A percentile compares a stretch with the other conserved stretches of the same genome.
Conservation (phyloP, 2,797 vertebrate genomes). For the Pipistrellus pygmaeus region DNA sequence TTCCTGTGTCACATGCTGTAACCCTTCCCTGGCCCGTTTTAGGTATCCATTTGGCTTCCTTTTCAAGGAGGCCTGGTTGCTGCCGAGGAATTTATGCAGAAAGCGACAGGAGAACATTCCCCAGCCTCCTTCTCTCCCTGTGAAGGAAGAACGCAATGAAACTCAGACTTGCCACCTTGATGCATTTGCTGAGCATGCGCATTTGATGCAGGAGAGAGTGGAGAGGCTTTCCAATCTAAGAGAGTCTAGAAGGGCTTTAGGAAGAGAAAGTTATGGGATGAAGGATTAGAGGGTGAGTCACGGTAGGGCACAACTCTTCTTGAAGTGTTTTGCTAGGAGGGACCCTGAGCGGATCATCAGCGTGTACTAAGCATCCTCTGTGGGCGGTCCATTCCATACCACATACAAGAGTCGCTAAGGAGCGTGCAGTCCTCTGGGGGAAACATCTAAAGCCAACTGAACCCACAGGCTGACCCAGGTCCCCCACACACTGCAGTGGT, state of each 20-base stretch:
- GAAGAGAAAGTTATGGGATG: neutral
- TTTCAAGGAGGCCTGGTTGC: neutral
- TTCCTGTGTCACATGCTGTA: neutral
- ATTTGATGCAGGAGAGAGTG: neutral
- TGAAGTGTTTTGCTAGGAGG: neutral
- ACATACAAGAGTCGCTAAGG: neutral
- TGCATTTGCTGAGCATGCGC: neutral
- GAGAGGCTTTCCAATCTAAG: neutral
- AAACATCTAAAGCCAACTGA: neutral
- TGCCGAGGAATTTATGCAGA: neutral
- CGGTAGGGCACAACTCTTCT: neutral
- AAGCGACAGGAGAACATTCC: neutral
- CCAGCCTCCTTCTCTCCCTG: neutral
- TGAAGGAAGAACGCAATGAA: neutral
- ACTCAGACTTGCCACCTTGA: neutral
- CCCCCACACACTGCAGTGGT: neutral
- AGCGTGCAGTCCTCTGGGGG: neutral
- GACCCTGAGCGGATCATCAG: neutral
- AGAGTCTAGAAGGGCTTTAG: neutral
- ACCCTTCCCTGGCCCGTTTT: neutral
- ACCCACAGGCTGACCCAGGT: neutral
- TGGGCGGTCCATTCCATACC: neutral
- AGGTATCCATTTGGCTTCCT: neutral
- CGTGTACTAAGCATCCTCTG: neutral
- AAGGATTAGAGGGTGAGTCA: neutral